Conservation (phyloP, 2,113 vertebrate genomes). For the Vidua chalybeata region DNA sequence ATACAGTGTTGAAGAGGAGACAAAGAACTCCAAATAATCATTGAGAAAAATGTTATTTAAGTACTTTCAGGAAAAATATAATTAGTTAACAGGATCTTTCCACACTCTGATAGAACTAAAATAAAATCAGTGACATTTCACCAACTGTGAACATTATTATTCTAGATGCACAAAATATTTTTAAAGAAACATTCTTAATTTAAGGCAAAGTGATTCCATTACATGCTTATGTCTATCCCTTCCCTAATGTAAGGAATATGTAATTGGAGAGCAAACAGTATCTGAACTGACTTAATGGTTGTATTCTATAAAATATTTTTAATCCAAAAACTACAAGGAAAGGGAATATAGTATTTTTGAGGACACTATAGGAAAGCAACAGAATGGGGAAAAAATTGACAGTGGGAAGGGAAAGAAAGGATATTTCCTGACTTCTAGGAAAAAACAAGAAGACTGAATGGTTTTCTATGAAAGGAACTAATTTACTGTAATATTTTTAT, state of each 20-base stretch:
- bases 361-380: background rate
- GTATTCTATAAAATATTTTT: background rate
- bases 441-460: background rate
- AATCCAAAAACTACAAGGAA: background rate
- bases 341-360: background rate
- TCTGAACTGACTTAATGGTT: background rate
- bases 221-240: background rate
- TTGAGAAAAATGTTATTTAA: constrained; percentile 7
- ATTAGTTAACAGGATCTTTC: background rate
- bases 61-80: background rate
- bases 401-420: background rate
- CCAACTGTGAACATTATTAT: background rate
- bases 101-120: background rate
- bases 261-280: background rate
- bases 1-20: background rate
- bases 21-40: background rate
- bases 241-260: background rate
- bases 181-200: background rate
- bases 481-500: background rate
- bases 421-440: background rate
- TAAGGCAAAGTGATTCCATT: background rate
- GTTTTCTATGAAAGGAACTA: background rate
- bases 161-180: background rate
- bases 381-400: background rate
- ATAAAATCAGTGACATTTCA: background rate